Percentiles rank a stretch among this genome's conserved stretches.
These are phyloP conservation scores for Loris lydekkerianus DNA, from an alignment of 2,797 vertebrate genomes.

Conservation along the genomic window DNA sequence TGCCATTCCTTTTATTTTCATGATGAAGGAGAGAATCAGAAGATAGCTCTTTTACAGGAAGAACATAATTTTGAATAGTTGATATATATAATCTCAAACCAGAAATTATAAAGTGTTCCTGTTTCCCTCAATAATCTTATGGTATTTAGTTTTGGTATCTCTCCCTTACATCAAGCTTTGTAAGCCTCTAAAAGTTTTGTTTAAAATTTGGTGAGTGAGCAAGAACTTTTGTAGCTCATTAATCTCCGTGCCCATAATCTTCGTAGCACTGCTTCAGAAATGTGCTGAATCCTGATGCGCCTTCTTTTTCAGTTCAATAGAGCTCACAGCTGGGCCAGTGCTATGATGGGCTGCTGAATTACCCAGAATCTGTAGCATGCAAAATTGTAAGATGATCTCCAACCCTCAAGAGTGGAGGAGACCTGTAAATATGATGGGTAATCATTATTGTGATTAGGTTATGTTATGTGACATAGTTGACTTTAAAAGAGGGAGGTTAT, in stretches of 20 bases:
- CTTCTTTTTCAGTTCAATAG: not conserved
- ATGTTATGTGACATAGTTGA: not conserved
- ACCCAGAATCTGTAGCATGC: not conserved
- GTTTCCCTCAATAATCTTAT: conserved; percentile 21
- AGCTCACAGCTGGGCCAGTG: conserved; percentile 1
- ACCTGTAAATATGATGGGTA: not conserved
- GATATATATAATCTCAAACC: conserved; percentile 39
- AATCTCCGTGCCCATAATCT: not conserved
- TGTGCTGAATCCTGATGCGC: not conserved
- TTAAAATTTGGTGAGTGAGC: conserved; percentile 48
- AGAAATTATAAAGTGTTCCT: conserved; percentile 37
- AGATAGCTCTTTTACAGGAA: conserved; percentile 43
- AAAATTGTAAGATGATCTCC: conserved; percentile 4
- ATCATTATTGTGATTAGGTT: not conserved
- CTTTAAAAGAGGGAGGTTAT: not conserved
- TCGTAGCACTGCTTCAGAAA: not conserved
- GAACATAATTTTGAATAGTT: conserved; percentile 45
- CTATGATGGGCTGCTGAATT: not conserved
- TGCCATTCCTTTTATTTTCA: conserved; percentile 64
- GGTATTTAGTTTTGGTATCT: not conserved
- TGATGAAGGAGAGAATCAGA: conserved; percentile 57
- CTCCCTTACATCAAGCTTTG: not conserved
- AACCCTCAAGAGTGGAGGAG: not conserved
- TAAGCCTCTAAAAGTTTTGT: not conserved
- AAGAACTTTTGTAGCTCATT: not conserved